phyloP scores from a whole-genome alignment of 2,888 invertebrate genomes.

The Ptychoptera contaminata region DNA sequence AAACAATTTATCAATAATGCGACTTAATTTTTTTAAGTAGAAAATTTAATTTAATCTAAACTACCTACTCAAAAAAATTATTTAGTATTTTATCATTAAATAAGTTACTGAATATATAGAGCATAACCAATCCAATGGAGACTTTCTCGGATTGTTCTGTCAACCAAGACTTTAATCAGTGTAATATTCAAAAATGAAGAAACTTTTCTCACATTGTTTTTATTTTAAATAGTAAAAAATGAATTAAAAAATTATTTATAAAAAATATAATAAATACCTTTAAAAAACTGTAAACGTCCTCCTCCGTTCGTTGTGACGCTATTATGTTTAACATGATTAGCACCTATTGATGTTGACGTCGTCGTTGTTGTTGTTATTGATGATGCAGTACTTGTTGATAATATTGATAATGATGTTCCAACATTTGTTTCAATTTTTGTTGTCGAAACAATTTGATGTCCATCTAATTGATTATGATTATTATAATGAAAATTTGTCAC shows the following conservation, averaged over 20 bases:
- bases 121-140: conserved; percentile 1
- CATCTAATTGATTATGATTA: conserved; percentile 8
- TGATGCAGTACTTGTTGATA: neutral
- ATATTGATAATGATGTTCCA: too few species aligned
- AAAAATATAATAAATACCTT: conserved; percentile 18
- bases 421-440: too few species aligned
- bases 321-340: conserved; percentile 2
- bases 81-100: neutral
- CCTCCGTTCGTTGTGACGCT: conserved; percentile 14
- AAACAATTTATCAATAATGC: too few species aligned
- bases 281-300: conserved; percentile 30
- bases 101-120: neutral
- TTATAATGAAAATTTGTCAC: conserved; percentile 1
- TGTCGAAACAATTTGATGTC: neutral
- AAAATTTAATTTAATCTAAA: too few species aligned
- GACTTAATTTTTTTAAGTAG: too few species aligned
- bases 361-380: neutral
- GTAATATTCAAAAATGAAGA: too few species aligned
- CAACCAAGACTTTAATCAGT: conserved; percentile 1
- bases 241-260: neutral
- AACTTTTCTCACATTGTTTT: neutral
- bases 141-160: conserved; percentile 4
- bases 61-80: too few species aligned
- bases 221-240: neutral
- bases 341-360: neutral